Percentiles rank a stretch among this genome's conserved stretches.
These are phyloP conservation scores for Symphodus melops DNA, from an alignment of 2,113 vertebrate genomes.

Conservation along the genomic window DNA sequence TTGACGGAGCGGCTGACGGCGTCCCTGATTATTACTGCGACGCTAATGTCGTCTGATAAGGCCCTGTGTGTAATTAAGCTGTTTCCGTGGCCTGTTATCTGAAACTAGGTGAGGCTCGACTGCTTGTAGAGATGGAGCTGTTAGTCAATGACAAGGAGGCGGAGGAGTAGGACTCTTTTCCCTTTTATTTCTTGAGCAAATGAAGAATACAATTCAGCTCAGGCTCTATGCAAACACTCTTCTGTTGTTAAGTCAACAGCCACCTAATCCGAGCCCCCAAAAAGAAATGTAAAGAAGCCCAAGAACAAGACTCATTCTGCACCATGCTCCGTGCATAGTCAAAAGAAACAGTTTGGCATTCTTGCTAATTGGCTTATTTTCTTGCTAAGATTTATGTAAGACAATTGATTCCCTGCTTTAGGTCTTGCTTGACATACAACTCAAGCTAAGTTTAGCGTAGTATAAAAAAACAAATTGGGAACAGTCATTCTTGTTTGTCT, in stretches of 20 bases:
- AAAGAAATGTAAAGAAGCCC: no score
- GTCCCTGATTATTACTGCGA: slow-evolving; percentile 72
- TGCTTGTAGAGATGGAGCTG: slow-evolving; percentile 68
- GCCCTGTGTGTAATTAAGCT: slow-evolving; percentile 80
- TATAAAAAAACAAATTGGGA: no score
- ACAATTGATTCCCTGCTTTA: no score
- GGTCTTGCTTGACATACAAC: no score
- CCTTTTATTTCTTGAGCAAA: neutral
- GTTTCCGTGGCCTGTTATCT: slow-evolving; percentile 75
- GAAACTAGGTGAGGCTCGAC: slow-evolving; percentile 63
- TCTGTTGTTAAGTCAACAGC: neutral
- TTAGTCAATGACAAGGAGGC: slow-evolving; percentile 52
- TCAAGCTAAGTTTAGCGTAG: no score
- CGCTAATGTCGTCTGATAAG: slow-evolving; percentile 81
- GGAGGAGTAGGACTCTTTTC: slow-evolving; percentile 14
- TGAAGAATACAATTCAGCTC: neutral
- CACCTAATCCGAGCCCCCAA: no score
- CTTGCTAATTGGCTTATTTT: no score
- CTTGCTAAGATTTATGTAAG: no score
- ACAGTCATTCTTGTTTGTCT: no score
- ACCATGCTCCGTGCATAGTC: no score
- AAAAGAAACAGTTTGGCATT: no score
- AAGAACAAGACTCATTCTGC: no score
- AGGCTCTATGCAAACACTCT: neutral
- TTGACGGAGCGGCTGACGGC: slow-evolving; percentile 65